phyloP scores from a whole-genome alignment of 1,140 invertebrate genomes.

The Drosophila kanapiae region DNA sequence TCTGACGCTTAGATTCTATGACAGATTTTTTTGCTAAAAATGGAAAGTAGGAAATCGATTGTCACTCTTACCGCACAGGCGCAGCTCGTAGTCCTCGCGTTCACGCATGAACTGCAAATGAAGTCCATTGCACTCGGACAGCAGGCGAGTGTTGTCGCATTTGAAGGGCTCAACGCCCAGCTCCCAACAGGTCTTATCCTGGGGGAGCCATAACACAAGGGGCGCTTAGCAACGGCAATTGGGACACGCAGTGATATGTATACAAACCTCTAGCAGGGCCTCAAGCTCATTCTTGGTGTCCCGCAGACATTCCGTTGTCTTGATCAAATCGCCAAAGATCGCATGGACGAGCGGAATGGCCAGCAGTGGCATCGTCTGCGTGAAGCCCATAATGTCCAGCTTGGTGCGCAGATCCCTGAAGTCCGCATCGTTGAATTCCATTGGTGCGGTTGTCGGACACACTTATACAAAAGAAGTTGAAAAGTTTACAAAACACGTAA shows the following conservation, averaged over 20 bases:
- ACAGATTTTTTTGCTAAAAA: neutral
- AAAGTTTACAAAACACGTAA: conserved; percentile 23
- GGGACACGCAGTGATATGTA: neutral
- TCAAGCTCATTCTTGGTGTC: conserved; percentile 85
- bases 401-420: conserved; percentile 81
- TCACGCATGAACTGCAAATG: conserved; percentile 88
- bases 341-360: conserved; percentile 89
- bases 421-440: conserved; percentile 71
- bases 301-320: conserved; percentile 91
- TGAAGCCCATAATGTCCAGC: conserved; percentile 81
- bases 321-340: conserved; percentile 89
- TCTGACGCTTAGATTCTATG: conserved; percentile 58
- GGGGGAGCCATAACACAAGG: conserved; percentile 39
- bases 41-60: neutral
- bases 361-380: conserved; percentile 74
- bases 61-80: conserved; percentile 63
- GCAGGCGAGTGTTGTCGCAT: conserved; percentile 88
- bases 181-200: conserved; percentile 87
- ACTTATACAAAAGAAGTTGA: neutral
- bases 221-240: conserved; percentile 43
- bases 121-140: conserved; percentile 89
- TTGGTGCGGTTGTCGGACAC: conserved; percentile 9
- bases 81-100: conserved; percentile 86
- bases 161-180: conserved; percentile 88
- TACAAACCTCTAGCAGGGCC: conserved; percentile 74